Evolutionary conservation across 2,888 invertebrate genomes (phyloP).

Genomic region (Polymixis lichenea): DNA sequence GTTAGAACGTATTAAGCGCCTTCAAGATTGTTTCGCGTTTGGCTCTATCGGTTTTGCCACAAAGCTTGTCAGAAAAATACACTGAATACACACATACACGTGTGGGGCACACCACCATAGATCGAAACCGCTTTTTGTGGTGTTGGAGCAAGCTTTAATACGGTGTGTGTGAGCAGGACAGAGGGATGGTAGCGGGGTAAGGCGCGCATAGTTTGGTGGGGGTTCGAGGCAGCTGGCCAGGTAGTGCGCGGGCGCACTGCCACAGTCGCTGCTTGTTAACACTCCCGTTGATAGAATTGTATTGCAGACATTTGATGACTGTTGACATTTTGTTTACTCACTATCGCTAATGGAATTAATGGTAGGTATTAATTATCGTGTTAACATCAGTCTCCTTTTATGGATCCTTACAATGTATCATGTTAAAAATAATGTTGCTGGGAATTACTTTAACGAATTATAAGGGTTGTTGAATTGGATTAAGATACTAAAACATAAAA

Average conservation of each 20-base stretch:
- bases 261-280: conserved; percentile 88
- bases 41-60: conserved; percentile 77
- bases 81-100: conserved; percentile 82
- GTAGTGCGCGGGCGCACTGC: conserved; percentile 87
- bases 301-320: conserved; percentile 81
- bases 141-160: conserved; percentile 82
- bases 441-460: neutral
- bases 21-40: conserved; percentile 76
- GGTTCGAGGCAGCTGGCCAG: conserved; percentile 88
- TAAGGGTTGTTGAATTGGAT: neutral
- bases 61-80: conserved; percentile 88
- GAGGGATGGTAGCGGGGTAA: conserved; percentile 84
- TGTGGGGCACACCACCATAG: conserved; percentile 78
- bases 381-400: conserved; percentile 17
- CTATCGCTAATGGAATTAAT: conserved; percentile 70
- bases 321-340: conserved; percentile 77
- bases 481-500: neutral
- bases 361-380: conserved; percentile 61
- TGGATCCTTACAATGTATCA: conserved; percentile 14
- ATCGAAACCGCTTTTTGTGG: conserved; percentile 89
- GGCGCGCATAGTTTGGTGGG: conserved; percentile 83
- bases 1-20: conserved; percentile 83
- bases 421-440: neutral
- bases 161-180: conserved; percentile 82
- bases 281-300: conserved; percentile 84